Conservation (phyloP, 2,888 invertebrate species). For the Cryptosula pallasiana region DNA sequence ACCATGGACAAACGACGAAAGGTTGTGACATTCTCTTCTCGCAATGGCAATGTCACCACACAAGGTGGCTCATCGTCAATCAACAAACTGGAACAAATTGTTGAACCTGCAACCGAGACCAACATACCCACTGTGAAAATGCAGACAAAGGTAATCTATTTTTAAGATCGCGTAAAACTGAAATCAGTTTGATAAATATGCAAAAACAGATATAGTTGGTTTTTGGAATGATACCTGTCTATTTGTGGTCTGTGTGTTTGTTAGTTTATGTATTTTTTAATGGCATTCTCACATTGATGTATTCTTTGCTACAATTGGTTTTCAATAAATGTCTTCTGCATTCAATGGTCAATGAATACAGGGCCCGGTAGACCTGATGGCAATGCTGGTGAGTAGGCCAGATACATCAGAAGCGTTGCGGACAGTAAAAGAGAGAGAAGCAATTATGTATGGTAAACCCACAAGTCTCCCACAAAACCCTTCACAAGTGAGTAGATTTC, state of each 20-base stretch:
- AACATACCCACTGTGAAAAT: background rate
- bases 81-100: background rate
- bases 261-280: no score
- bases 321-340: no score
- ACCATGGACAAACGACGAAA: background rate
- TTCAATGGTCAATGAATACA: no score
- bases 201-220: no score
- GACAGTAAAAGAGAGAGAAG: slow-evolving; percentile 4
- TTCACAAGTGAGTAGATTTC: background rate
- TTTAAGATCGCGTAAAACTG: background rate
- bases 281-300: no score
- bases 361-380: background rate
- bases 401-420: slow-evolving; percentile 9
- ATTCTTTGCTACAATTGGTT: no score
- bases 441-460: slow-evolving; percentile 7
- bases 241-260: no score
- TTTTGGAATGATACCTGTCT: no score
- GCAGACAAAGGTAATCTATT: background rate
- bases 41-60: background rate
- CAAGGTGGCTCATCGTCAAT: no score
- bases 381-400: background rate
- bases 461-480: background rate
- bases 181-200: background rate
- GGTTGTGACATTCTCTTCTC: slow-evolving; percentile 11
- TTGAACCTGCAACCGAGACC: background rate